Percentiles rank a stretch among this genome's conserved stretches.
Conservation (phyloP, 2,888 invertebrate genomes). For the Microplitis deprimator region DNA sequence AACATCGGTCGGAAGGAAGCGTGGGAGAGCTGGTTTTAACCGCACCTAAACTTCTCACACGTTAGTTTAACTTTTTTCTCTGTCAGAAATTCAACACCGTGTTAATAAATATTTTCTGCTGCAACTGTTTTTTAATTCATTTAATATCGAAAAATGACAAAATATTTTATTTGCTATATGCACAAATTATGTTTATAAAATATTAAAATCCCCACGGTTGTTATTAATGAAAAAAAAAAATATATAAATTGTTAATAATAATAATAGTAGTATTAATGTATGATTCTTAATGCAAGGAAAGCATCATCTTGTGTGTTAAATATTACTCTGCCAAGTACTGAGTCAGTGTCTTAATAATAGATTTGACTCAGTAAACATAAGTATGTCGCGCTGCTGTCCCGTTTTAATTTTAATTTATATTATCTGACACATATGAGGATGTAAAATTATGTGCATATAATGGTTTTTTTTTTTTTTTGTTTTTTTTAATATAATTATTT, state of each 20-base stretch:
- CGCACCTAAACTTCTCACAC: slow-evolving; percentile 54
- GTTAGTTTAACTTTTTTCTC: slow-evolving; percentile 30
- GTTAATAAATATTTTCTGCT: slow-evolving; percentile 35
- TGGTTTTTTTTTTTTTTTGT: too few relatives aligned
- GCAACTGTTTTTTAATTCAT: not conserved
- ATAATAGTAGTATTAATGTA: too few relatives aligned
- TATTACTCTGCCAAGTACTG: slow-evolving; percentile 56
- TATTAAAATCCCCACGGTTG: too few relatives aligned
- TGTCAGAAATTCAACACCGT: not conserved
- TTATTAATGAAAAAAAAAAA: too few relatives aligned
- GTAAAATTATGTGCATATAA: too few relatives aligned
- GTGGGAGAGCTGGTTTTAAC: slow-evolving; percentile 63
- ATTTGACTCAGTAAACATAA: slow-evolving; percentile 31
- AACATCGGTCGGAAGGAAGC: slow-evolving; percentile 47
- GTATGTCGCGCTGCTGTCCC: slow-evolving; percentile 7
- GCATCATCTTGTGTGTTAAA: slow-evolving; percentile 25
- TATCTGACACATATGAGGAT: not conserved
- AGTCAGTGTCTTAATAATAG: slow-evolving; percentile 62
- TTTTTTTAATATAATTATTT: slow-evolving; percentile 18
- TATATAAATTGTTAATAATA: too few relatives aligned
- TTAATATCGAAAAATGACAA: not conserved
- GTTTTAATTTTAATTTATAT: not conserved
- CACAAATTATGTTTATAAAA: too few relatives aligned
- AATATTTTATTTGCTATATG: too few relatives aligned
- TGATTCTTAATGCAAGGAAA: not conserved